Evolutionary conservation across 2,888 invertebrate genomes (phyloP).

Genomic region (Hemistola chrysoprasaria): DNA sequence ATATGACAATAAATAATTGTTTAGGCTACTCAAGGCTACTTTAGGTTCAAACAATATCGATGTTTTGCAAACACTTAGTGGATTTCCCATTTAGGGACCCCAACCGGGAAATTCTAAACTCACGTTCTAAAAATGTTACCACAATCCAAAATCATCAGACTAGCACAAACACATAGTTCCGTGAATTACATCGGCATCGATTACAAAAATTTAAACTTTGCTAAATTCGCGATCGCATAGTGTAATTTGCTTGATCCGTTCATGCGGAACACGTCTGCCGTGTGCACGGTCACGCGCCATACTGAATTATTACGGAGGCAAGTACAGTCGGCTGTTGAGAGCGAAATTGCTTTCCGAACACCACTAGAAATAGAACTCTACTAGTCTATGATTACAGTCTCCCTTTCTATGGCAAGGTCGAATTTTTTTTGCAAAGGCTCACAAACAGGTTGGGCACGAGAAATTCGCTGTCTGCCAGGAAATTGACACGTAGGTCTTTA

Average conservation of each 20-base stretch:
- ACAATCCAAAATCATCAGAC: conserved; percentile 42
- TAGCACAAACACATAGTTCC: conserved; percentile 26
- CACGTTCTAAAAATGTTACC: conserved; percentile 40
- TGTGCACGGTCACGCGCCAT: conserved; percentile 65
- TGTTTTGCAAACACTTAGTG: conserved; percentile 48
- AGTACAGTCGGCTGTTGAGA: conserved; percentile 60
- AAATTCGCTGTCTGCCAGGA: conserved; percentile 62
- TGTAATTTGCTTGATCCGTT: conserved; percentile 32
- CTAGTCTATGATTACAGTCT: conserved; percentile 41
- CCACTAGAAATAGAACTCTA: conserved; percentile 48
- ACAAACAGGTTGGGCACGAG: conserved; percentile 65
- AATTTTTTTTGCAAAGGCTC: conserved; percentile 45
- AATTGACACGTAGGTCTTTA: conserved; percentile 51
- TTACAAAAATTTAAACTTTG: conserved; percentile 39
- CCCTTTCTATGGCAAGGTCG: conserved; percentile 39
- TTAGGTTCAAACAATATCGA: conserved; percentile 27
- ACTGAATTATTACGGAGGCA: conserved; percentile 65
- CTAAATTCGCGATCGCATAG: conserved; percentile 49
- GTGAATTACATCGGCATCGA: conserved; percentile 34
- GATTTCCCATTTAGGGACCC: conserved; percentile 33
- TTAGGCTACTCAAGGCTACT: background rate
- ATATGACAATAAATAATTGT: background rate
- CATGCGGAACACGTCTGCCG: conserved; percentile 43
- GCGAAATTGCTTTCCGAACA: conserved; percentile 72
- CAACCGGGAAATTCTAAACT: conserved; percentile 33